phyloP scores from a whole-genome alignment of 1,140 invertebrate species.

The Drosophila sechellia region DNA sequence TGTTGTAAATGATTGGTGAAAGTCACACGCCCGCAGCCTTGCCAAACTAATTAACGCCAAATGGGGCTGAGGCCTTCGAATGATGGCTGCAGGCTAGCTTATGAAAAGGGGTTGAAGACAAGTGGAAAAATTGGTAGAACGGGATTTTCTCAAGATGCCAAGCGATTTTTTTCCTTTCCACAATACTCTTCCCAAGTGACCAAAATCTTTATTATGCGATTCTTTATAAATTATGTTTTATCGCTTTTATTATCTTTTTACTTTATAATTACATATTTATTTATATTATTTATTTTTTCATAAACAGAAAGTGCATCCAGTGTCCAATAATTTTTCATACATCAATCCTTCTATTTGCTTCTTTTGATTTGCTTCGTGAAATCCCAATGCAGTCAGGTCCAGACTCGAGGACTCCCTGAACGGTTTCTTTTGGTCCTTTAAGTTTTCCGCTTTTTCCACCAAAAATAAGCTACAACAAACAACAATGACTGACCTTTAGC shows the following conservation, averaged over 20 bases:
- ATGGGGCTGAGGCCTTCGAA: slow-evolving; percentile 53
- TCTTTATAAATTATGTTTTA: too few species aligned
- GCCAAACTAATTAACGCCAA: slow-evolving; percentile 80
- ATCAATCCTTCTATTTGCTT: slow-evolving; percentile 7
- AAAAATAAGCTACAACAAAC: slow-evolving; percentile 37
- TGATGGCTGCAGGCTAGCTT: slow-evolving; percentile 29
- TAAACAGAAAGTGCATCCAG: slow-evolving; percentile 2
- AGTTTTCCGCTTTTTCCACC: slow-evolving; percentile 15
- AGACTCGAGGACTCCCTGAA: slow-evolving; percentile 4
- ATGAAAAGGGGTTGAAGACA: not conserved
- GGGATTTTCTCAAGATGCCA: slow-evolving; percentile 24
- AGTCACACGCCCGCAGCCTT: slow-evolving; percentile 72
- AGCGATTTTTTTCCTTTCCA: not conserved
- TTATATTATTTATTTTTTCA: not conserved
- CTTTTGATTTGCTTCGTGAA: slow-evolving; percentile 44
- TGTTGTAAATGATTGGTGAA: slow-evolving; percentile 74
- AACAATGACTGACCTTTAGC: slow-evolving; percentile 55
- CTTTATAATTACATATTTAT: too few species aligned
- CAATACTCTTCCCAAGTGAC: slow-evolving; percentile 1
- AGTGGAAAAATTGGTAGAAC: slow-evolving; percentile 1
- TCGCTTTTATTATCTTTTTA: too few species aligned
- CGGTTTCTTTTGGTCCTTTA: slow-evolving; percentile 10
- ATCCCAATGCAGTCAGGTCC: slow-evolving; percentile 28
- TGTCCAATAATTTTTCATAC: too few species aligned
- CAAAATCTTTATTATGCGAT: too few species aligned